phyloP scores from a whole-genome alignment of 1,140 invertebrate genomes.

The Lordiphosa stackelbergi region DNA sequence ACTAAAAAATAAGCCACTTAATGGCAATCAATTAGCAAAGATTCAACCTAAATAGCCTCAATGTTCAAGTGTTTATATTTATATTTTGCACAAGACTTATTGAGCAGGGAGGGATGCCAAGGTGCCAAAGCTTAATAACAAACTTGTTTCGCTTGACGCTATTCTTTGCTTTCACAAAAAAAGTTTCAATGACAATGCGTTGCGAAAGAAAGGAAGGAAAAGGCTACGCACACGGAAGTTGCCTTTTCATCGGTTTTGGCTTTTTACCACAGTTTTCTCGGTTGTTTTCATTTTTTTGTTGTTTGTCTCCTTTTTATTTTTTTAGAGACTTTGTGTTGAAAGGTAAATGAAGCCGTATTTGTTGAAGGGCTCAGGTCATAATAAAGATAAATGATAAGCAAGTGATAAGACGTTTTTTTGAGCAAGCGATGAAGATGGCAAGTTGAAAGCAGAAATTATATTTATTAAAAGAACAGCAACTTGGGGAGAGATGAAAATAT shows the following conservation, averaged over 20 bases:
- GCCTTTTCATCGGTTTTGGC: constrained; percentile 52
- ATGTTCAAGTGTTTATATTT: constrained; percentile 35
- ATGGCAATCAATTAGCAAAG: constrained; percentile 67
- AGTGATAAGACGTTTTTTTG: constrained; percentile 62
- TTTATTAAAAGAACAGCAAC: constrained; percentile 16
- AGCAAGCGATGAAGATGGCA: constrained; percentile 32
- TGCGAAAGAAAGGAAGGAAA: constrained; percentile 39
- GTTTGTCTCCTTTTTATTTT: constrained; percentile 21
- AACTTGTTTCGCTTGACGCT: constrained; percentile 61
- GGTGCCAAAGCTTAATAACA: constrained; percentile 71
- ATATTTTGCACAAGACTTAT: neutral
- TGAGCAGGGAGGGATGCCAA: constrained; percentile 22
- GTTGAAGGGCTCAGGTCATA: constrained; percentile 69
- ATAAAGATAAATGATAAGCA: constrained; percentile 75
- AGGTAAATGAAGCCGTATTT: constrained; percentile 72
- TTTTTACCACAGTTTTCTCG: constrained; percentile 27
- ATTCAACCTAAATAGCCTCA: constrained; percentile 38
- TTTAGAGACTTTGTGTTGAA: constrained; percentile 47
- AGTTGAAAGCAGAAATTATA: neutral
- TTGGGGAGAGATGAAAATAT: no score
- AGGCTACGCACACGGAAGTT: constrained; percentile 65
- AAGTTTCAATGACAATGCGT: constrained; percentile 65
- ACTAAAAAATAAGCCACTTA: constrained; percentile 47
- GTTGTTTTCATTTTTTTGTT: constrained; percentile 18
- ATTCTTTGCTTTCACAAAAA: constrained; percentile 28